phyloP scores from a whole-genome alignment of 2,113 vertebrate species.

The Embiotoca jacksoni region DNA sequence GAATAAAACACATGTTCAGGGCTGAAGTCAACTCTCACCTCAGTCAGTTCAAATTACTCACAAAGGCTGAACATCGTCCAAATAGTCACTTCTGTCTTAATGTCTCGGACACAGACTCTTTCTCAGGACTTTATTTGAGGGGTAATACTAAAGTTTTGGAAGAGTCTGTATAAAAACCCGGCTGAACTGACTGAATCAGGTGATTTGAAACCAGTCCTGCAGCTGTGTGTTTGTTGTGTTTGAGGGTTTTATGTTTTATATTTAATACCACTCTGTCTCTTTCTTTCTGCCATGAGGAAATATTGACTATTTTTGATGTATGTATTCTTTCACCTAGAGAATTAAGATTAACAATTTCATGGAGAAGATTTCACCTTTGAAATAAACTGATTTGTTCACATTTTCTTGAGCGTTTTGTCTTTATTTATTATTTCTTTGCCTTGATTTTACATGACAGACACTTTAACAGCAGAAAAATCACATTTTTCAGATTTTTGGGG shows the following conservation, averaged over 20 bases:
- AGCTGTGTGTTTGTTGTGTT: neutral
- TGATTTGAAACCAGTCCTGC: constrained; percentile 8
- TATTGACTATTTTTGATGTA: constrained; percentile 57
- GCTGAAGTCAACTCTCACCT: neutral
- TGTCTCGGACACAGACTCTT: neutral
- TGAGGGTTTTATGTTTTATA: constrained; percentile 21
- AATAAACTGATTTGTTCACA: constrained; percentile 73
- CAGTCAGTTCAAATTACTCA: neutral
- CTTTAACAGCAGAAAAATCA: neutral
- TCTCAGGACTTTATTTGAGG: no score
- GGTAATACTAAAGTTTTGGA: no score
- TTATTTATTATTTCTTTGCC: neutral
- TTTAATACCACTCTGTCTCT: constrained; percentile 32
- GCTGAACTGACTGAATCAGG: neutral
- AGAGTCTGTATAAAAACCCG: no score
- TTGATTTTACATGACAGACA: neutral
- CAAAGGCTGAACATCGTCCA: neutral
- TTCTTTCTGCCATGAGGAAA: constrained; percentile 19
- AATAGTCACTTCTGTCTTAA: neutral
- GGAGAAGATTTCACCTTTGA: constrained; percentile 59
- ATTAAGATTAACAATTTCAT: constrained; percentile 41
- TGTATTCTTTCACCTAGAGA: constrained; percentile 62
- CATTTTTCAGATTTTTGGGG: no score
- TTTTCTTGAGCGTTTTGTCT: neutral
- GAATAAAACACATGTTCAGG: neutral